A percentile compares a stretch with the other conserved stretches of the same genome.
Evolutionary conservation across 2,888 invertebrate species (phyloP).

Genomic region (Anorthoa munda): DNA sequence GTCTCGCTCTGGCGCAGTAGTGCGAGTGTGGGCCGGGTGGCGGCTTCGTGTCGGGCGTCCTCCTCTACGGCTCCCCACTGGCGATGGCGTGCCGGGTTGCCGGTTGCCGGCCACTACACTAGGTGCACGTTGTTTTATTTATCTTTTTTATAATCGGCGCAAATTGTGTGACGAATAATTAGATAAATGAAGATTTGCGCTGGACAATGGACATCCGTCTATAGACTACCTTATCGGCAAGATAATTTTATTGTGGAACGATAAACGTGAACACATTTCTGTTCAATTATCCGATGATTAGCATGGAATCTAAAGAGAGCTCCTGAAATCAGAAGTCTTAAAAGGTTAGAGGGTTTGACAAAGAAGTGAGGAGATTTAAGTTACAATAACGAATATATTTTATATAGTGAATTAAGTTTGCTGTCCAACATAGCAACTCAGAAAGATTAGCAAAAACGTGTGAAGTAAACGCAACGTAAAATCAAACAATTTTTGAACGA

Average conservation of each 20-base stretch:
- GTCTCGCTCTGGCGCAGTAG: constrained; percentile 72
- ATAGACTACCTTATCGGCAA: not conserved
- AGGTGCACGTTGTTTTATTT: constrained; percentile 39
- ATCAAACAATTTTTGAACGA: not conserved
- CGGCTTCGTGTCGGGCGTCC: constrained; percentile 39
- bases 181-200: constrained; percentile 11
- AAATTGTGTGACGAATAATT: constrained; percentile 26
- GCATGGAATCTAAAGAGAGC: not conserved
- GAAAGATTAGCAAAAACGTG: not conserved
- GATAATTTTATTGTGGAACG: not conserved
- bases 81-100: constrained; percentile 26
- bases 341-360: constrained; percentile 6
- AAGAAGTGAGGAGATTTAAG: not conserved
- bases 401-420: not conserved
- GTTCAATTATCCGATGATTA: not conserved
- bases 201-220: constrained; percentile 8
- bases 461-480: not conserved
- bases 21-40: constrained; percentile 44
- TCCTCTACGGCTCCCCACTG: constrained; percentile 39
- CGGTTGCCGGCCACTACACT: constrained; percentile 32
- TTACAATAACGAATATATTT: not conserved
- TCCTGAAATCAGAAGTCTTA: constrained; percentile 12
- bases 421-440: not conserved
- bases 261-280: not conserved
- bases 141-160: constrained; percentile 16